Evolutionary conservation across 2,113 vertebrate species (phyloP).

Genomic region (Antechinus stuartii): DNA sequence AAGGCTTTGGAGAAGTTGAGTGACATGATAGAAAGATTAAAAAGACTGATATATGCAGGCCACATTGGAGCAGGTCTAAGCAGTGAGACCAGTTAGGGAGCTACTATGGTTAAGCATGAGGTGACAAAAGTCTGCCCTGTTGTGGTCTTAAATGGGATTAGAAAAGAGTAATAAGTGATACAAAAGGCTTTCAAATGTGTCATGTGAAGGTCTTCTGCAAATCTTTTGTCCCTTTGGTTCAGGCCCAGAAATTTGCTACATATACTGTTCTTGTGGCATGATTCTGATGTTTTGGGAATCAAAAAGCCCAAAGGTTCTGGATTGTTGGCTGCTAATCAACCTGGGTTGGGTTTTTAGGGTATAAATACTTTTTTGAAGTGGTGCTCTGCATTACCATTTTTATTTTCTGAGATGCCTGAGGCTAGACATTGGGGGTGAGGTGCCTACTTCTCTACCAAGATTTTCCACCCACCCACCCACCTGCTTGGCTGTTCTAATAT

Average conservation of each 20-base stretch:
- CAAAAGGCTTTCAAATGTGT: constrained; percentile 50
- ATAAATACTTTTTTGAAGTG: constrained; percentile 27
- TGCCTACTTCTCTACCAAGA: constrained; percentile 12
- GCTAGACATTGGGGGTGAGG: constrained; percentile 5
- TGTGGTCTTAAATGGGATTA: not conserved
- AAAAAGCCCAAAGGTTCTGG: constrained; percentile 44
- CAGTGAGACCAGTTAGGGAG: not conserved
- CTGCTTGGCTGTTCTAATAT: constrained; percentile 50
- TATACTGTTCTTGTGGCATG: constrained; percentile 66
- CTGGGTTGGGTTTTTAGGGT: constrained; percentile 1
- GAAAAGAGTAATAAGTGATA: constrained; percentile 40
- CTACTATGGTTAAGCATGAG: not conserved
- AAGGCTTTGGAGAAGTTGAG: not conserved
- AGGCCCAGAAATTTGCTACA: constrained; percentile 53
- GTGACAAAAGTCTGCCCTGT: constrained; percentile 38
- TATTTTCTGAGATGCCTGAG: constrained; percentile 25
- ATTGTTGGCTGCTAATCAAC: constrained; percentile 4
- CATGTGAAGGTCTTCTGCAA: constrained; percentile 50
- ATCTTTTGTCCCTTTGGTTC: constrained; percentile 51
- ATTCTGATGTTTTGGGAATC: constrained; percentile 54
- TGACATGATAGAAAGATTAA: not conserved
- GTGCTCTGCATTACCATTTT: constrained; percentile 7
- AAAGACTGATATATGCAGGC: not conserved
- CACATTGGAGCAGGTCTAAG: not conserved
- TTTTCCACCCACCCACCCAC: constrained; percentile 73